These are phyloP conservation scores for Autographa gamma DNA, from an alignment of 2,888 invertebrate genomes.

Conservation along the genomic window DNA sequence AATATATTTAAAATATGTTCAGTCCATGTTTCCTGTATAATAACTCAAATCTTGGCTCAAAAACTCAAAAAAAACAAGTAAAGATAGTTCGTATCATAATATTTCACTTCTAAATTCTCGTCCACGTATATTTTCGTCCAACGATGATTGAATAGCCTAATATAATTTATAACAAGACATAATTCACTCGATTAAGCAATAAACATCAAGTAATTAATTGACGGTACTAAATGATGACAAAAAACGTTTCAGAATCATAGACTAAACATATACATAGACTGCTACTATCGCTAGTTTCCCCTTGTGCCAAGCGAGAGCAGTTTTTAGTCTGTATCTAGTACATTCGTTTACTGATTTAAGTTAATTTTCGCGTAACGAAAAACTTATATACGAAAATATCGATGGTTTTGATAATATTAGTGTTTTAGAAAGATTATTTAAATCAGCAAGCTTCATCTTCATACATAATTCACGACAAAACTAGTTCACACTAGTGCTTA, in stretches of 20 bases:
- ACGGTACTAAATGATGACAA: neutral
- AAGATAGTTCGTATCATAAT: neutral
- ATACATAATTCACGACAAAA: too few species aligned
- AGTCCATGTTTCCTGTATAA: neutral
- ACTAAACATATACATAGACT: too few species aligned
- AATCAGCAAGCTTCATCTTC: too few species aligned
- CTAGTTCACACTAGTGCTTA: too few species aligned
- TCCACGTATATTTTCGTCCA: neutral
- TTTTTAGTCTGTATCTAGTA: too few species aligned
- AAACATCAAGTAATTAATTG: neutral
- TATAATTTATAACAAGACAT: neutral
- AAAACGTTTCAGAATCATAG: constrained; percentile 17
- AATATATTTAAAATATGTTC: neutral
- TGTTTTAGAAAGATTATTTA: too few species aligned
- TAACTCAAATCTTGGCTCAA: neutral
- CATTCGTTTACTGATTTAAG: too few species aligned
- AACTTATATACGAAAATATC: too few species aligned
- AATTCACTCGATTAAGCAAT: neutral
- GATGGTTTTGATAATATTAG: too few species aligned
- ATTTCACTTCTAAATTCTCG: neutral
- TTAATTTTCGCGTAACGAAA: too few species aligned
- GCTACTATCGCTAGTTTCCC: too few species aligned
- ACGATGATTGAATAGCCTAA: neutral
- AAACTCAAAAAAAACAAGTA: neutral
- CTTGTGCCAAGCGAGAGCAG: too few species aligned